phyloP scores from a whole-genome alignment of 2,888 invertebrate species.

The Imbricaverruca yamaguchii region DNA sequence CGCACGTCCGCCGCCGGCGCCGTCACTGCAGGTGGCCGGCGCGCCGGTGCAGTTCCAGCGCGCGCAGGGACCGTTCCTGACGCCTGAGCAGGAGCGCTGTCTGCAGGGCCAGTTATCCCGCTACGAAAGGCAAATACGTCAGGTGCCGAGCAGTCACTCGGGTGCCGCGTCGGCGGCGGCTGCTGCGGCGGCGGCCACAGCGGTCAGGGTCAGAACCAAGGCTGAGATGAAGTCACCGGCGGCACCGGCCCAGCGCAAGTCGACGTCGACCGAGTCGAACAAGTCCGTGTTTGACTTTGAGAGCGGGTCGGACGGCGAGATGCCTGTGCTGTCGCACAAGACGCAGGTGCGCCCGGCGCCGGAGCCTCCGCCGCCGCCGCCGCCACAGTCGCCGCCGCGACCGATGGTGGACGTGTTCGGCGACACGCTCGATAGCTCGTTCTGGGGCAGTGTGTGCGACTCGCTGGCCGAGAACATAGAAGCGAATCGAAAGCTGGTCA shows the following conservation, averaged over 20 bases:
- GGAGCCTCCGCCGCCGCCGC: not conserved
- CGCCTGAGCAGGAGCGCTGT: conserved; percentile 7
- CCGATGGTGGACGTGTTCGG: conserved; percentile 12
- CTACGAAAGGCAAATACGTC: not conserved
- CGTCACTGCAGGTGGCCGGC: conserved; percentile 5
- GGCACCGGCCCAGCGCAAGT: not conserved
- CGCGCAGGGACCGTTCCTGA: conserved; percentile 4
- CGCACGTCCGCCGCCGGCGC: not conserved
- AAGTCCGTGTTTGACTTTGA: conserved; percentile 13
- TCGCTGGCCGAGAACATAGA: conserved; percentile 8
- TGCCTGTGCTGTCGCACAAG: conserved; percentile 13
- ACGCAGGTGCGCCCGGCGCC: not conserved
- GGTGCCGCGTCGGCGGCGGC: not conserved
- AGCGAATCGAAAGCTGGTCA: conserved; percentile 3
- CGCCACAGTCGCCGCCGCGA: not conserved
- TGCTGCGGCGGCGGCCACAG: not conserved
- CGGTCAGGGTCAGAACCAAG: not conserved
- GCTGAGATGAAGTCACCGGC: conserved; percentile 13
- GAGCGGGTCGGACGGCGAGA: conserved; percentile 8
- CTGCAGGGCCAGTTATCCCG: not conserved
- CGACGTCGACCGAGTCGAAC: conserved; percentile 5
- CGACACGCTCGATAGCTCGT: not conserved
- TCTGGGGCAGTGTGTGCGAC: not conserved
- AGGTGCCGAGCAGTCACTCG: not conserved
- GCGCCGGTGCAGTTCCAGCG: conserved; percentile 16